Evolutionary conservation across 2,888 invertebrate species (phyloP).

Genomic region (Mechanitis messenoides): DNA sequence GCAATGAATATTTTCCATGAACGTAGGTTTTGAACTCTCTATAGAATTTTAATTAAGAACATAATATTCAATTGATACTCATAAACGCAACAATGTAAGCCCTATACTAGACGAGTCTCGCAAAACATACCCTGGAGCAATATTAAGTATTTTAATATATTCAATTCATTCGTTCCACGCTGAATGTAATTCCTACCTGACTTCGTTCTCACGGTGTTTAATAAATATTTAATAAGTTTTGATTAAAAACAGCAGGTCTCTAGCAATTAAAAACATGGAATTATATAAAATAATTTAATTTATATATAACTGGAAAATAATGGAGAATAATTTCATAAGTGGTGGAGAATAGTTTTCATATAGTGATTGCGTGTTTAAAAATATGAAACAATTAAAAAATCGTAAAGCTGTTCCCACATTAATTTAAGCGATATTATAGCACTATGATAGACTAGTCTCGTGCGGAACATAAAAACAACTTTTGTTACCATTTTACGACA

Average conservation of each 20-base stretch:
- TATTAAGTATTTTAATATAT: conserved; percentile 71
- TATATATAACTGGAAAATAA: too few species aligned
- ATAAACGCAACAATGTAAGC: conserved; percentile 56
- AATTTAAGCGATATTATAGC: conserved; percentile 57
- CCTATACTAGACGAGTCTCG: conserved; percentile 47
- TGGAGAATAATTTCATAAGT: too few species aligned
- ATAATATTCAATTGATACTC: conserved; percentile 53
- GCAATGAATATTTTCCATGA: conserved; percentile 33
- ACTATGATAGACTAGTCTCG: conserved; percentile 68
- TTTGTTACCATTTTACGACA: conserved; percentile 76
- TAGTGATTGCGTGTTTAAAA: too few species aligned
- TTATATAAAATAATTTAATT: background rate
- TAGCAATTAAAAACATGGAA: background rate
- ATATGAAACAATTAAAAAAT: conserved; percentile 60
- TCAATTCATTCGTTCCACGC: conserved; percentile 50
- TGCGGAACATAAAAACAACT: conserved; percentile 73
- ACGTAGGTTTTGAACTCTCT: conserved; percentile 43
- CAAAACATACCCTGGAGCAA: conserved; percentile 49
- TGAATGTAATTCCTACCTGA: conserved; percentile 42
- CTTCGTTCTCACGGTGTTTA: conserved; percentile 12
- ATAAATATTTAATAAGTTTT: conserved; percentile 6
- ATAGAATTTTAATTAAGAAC: conserved; percentile 58
- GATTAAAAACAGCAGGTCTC: conserved; percentile 7
- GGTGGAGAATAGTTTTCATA: too few species aligned
- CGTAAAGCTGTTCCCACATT: conserved; percentile 66